Percentiles rank a stretch among this genome's conserved stretches.
phyloP scores from a whole-genome alignment of 2,888 invertebrate species.

The Syrphus vitripennis region DNA sequence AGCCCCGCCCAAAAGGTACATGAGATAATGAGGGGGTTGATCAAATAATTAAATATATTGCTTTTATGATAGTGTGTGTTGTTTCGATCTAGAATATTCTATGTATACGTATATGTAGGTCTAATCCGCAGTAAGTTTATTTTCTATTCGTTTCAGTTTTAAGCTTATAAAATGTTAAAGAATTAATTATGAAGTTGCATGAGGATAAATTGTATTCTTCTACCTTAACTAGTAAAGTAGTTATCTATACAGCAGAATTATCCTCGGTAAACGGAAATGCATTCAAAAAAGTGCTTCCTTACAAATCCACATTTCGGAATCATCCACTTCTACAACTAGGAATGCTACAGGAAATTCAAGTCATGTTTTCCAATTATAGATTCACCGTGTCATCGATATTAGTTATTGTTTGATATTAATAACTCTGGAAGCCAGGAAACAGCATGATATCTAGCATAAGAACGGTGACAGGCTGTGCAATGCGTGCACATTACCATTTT shows the following conservation, averaged over 20 bases:
- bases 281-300: neutral
- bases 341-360: neutral
- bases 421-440: slow-evolving; percentile 63
- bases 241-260: neutral
- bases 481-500: slow-evolving; percentile 77
- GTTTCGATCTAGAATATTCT: too few species aligned
- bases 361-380: slow-evolving; percentile 1
- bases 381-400: slow-evolving; percentile 24
- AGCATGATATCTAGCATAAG: slow-evolving; percentile 53
- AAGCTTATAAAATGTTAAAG: neutral
- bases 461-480: slow-evolving; percentile 81
- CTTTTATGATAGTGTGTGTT: too few species aligned
- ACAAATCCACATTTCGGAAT: neutral
- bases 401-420: slow-evolving; percentile 63
- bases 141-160: too few species aligned
- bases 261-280: neutral
- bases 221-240: neutral
- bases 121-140: too few species aligned
- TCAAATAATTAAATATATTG: too few species aligned
- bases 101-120: too few species aligned
- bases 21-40: too few species aligned
- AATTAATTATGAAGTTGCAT: neutral
- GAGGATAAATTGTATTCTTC: neutral
- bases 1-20: too few species aligned
- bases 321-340: neutral